These are phyloP conservation scores for Argyresthia goedartella DNA, from an alignment of 2,888 invertebrate species.

Conservation along the genomic window DNA sequence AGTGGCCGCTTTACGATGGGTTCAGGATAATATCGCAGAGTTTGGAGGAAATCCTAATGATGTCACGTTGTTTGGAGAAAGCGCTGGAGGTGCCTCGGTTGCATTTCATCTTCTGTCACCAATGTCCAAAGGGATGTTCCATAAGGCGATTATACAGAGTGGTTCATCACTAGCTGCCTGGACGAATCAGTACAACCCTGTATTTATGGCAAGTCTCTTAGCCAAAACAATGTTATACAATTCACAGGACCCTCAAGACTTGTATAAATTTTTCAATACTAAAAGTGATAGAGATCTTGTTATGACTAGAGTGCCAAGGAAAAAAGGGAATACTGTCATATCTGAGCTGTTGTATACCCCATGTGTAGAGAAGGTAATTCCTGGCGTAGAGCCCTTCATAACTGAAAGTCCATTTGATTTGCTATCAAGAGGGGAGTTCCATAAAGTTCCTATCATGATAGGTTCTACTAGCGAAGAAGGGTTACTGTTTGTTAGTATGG, in stretches of 20 bases:
- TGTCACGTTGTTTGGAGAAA: conserved; percentile 50
- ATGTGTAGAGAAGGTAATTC: conserved; percentile 36
- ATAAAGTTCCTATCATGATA: conserved; percentile 47
- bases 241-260: conserved; percentile 31
- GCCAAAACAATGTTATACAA: conserved; percentile 37
- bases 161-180: conserved; percentile 44
- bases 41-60: conserved; percentile 48
- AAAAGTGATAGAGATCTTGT: conserved; percentile 38
- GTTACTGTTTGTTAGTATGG: conserved; percentile 29
- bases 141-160: conserved; percentile 49
- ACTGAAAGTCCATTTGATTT: conserved; percentile 35
- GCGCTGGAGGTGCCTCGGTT: conserved; percentile 45
- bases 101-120: conserved; percentile 45
- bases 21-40: conserved; percentile 33
- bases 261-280: conserved; percentile 35
- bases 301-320: conserved; percentile 16
- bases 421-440: conserved; percentile 31
- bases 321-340: conserved; percentile 27
- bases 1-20: conserved; percentile 45
- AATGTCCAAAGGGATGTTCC: conserved; percentile 48
- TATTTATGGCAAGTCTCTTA: conserved; percentile 36
- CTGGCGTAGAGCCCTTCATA: conserved; percentile 46
- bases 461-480: conserved; percentile 44
- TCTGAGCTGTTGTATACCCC: conserved; percentile 42
- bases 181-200: conserved; percentile 41